Evolutionary conservation across 1,140 invertebrate genomes (phyloP), one percentile per base, ranked within the genome.

Genomic region (Drosophila grimshawi): DNA sequence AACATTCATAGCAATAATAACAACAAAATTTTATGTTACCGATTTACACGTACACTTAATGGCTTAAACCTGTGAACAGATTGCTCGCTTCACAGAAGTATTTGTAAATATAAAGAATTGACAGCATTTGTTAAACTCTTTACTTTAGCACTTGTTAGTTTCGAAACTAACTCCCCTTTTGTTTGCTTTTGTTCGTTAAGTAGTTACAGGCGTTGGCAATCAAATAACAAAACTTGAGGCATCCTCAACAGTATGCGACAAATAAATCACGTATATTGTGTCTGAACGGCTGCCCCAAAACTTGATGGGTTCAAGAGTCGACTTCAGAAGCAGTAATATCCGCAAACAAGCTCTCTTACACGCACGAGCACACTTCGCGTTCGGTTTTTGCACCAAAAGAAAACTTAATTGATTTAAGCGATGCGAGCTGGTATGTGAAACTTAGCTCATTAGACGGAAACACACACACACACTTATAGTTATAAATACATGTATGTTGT

Each of bases 331-430:
- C 11, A 7, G n/a, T 10, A 69, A 39, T 19, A 35, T 37, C n/a
- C 30, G 37, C 67, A 39, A 35, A 29, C 56, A 68, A 61, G 55
- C 78, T 70, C 55, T 69, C 60, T 48, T 60, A 39, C 53, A 71
- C 77, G 83, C 83, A 88, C 83, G 80, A 88, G 60, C 81, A 78
- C 69, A 75, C 72, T 55, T 64, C 62, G 79, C 68, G 49, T 64
- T 72, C 53, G 49, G 48, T 19, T 19, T 64, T 46, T 59, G 30
- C 3, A 30, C 37, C 55, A 19, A 39, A 35, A 59, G 48, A 81
- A 86, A 61, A 75, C 53, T 79, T 82, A 82, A 86, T 88, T 88
- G 83, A 86, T 88, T 86, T 62, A 74, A 76, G 55, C 71, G 67
- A 76, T 64, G 63, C 52, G 59, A 43, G 72, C 53, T 62, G 48